Evolutionary conservation across 2,113 vertebrate species (phyloP), one percentile per base, ranked within the genome.

Genomic region (Carollia perspicillata): DNA sequence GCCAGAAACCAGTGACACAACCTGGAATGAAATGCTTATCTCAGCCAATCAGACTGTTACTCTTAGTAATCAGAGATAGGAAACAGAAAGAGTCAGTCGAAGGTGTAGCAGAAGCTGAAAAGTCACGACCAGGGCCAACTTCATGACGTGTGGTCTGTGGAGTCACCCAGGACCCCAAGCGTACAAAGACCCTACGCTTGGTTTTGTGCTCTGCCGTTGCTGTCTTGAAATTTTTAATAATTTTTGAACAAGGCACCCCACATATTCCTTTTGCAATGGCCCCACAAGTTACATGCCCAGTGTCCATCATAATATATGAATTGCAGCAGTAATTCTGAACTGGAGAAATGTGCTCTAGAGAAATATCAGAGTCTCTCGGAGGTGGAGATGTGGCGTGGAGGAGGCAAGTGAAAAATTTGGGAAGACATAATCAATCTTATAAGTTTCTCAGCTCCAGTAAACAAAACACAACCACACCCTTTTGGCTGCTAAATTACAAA

Each of bases 401-500:
- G 37, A 51, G 5, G 9, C 60, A 81, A 79, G 8, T 53, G 35
- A 53, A 72, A 90, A 93, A 30, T 51, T 60, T 88, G 72, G 63
- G 53, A 84, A 35, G 6, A 75, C 8, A 35, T 22, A 66, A 71
- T 74, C 2, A 33, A 22, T 44, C 75, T 69, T 75, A 12, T 71
- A 9, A 63, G 42, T 84, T 77, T 51, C 30, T 51, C 13, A 77
- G 49, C 3, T 86, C 51, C 9, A 47, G 44, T 87, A 93, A 90
- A 58, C 23, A 79, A 94, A 96, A 77, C 58, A 92, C 53, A 94
- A 20, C 20, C 68, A 83, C 40, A 51, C 33, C 69, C 18, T 10
- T 94, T n/a, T 78, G 60, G 53, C 55, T 81, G 40, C 80, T 88
- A 72, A 42, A 13, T 83, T 93, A 92, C 51, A 89, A 86, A 93